Evolutionary conservation across 2,797 vertebrate species (phyloP).

Genomic region (Heterohyrax brucei): DNA sequence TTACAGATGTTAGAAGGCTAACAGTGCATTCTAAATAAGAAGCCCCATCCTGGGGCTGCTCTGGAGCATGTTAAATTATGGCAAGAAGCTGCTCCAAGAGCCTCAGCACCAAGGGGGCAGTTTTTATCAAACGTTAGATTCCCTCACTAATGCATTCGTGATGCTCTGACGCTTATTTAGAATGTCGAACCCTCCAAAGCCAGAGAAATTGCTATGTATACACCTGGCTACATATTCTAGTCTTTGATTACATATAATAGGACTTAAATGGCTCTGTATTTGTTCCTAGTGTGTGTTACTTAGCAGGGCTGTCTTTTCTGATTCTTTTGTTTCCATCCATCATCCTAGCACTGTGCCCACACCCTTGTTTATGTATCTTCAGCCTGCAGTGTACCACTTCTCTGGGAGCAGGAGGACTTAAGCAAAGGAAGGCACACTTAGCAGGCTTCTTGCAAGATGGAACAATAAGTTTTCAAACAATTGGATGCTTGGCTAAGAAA

Average conservation of each 20-base stretch:
- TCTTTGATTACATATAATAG: neutral
- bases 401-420: neutral
- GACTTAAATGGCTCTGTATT: neutral
- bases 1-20: neutral
- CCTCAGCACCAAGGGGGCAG: neutral
- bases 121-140: neutral
- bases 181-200: neutral
- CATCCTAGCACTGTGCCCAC: neutral
- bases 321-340: constrained; percentile 41
- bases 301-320: neutral
- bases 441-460: neutral
- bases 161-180: neutral
- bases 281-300: neutral
- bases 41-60: neutral
- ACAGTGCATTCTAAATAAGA: constrained; percentile 15
- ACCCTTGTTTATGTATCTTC: neutral
- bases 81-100: neutral
- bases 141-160: neutral
- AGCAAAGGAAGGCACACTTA: neutral
- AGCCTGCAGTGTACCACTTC: neutral
- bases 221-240: neutral
- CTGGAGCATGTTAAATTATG: neutral
- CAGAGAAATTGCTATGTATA: constrained; percentile 15
- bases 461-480: neutral
- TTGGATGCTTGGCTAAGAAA: neutral